A percentile compares a stretch with the other conserved stretches of the same genome.
Evolutionary conservation across 2,797 vertebrate species (phyloP).

Genomic region (Orientallactaga sibirica): DNA sequence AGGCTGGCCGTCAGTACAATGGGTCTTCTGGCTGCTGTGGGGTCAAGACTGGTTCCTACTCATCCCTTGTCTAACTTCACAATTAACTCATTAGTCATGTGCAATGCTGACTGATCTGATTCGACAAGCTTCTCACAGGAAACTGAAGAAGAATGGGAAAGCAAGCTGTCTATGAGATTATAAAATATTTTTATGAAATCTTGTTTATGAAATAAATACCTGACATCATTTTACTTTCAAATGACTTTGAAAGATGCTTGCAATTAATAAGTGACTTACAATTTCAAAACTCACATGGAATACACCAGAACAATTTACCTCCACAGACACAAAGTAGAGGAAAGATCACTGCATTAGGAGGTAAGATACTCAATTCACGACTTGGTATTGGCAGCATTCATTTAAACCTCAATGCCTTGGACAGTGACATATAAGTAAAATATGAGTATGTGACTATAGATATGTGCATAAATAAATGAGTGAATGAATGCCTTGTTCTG

Average conservation of each 20-base stretch:
- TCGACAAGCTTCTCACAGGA: constrained; percentile 13
- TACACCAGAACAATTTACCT: not conserved
- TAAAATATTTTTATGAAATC: not conserved
- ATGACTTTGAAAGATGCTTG: not conserved
- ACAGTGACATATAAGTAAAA: not conserved
- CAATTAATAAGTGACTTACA: not conserved
- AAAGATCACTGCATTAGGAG: constrained; percentile 10
- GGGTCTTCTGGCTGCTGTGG: not conserved
- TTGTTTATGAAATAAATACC: constrained; percentile 31
- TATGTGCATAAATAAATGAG: not conserved
- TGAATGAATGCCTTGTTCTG: not conserved
- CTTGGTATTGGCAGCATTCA: not conserved
- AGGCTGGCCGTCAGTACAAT: not conserved
- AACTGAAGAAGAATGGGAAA: constrained; percentile 18
- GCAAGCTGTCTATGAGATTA: not conserved
- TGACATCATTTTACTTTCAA: not conserved
- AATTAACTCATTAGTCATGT: not conserved
- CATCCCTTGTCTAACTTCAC: constrained; percentile 10
- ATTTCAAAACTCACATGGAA: constrained; percentile 27
- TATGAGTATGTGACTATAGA: not conserved
- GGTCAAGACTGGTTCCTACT: not conserved
- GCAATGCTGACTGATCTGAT: not conserved
- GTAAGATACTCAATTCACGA: not conserved
- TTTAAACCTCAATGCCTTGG: not conserved
- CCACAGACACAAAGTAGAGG: not conserved